Evolutionary conservation across 2,113 vertebrate species (phyloP).

Genomic region (Gobius niger): DNA sequence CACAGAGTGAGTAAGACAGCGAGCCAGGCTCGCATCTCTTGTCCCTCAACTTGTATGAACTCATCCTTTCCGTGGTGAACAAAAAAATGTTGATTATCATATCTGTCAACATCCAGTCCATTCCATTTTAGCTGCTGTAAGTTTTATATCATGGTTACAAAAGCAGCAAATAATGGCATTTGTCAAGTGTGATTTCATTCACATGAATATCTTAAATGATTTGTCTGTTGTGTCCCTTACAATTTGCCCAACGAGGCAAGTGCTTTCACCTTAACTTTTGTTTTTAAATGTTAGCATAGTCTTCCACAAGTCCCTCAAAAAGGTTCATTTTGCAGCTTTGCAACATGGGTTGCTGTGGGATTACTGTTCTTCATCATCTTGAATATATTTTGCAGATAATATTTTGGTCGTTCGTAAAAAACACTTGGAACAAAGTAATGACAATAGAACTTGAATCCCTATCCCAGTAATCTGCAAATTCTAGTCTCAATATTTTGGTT

Average conservation of each 20-base stretch:
- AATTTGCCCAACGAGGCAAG: constrained; percentile 36
- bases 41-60: constrained; percentile 17
- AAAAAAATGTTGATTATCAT: constrained; percentile 15
- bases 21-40: neutral
- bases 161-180: constrained; percentile 22
- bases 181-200: constrained; percentile 4
- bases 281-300: constrained; percentile 51
- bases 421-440: no score
- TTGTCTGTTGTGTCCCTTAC: constrained; percentile 17
- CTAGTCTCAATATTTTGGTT: neutral
- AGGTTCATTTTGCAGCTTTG: no score
- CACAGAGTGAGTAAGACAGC: no score
- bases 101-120: constrained; percentile 22
- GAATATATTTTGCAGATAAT: no score
- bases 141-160: constrained; percentile 19
- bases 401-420: no score
- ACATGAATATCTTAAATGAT: constrained; percentile 18
- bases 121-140: constrained; percentile 21
- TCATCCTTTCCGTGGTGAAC: constrained; percentile 32
- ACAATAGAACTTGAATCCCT: no score
- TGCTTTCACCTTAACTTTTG: constrained; percentile 59
- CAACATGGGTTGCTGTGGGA: no score
- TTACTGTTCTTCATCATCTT: no score
- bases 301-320: neutral
- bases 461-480: no score